Evolutionary conservation across 2,797 vertebrate species (phyloP).

Genomic region (Poecilia gillii): DNA sequence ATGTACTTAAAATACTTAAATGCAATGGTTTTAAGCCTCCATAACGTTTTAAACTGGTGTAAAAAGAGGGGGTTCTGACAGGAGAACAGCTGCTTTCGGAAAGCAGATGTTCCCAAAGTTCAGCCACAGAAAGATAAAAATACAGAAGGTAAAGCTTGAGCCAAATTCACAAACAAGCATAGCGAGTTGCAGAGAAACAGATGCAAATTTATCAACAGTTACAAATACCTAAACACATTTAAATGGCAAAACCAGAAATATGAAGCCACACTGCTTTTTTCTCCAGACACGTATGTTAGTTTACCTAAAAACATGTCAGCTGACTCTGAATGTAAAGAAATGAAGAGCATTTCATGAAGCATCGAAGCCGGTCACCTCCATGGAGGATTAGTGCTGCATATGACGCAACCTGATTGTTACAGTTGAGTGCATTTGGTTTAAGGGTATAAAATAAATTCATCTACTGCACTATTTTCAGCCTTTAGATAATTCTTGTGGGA

Average conservation of each 20-base stretch:
- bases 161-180: not conserved
- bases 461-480: not conserved
- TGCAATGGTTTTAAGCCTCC: not conserved
- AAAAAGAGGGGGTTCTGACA: not conserved
- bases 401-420: not conserved
- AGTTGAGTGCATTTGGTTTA: not conserved
- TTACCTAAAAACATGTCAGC: not conserved
- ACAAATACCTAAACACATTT: not conserved
- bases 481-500: not conserved
- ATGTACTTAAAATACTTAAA: not conserved
- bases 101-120: not conserved
- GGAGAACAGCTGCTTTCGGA: conserved; percentile 7
- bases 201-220: not conserved
- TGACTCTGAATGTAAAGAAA: not conserved
- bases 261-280: not conserved
- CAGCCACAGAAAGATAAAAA: not conserved
- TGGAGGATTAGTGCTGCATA: not conserved
- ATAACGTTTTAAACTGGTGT: not conserved
- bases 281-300: not conserved
- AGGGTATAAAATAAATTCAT: not conserved
- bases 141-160: not conserved
- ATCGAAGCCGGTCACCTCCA: not conserved
- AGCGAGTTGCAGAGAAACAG: not conserved
- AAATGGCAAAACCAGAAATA: not conserved
- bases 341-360: not conserved